A percentile compares a stretch with the other conserved stretches of the same genome.
Conservation (phyloP, 1,140 invertebrate genomes). For the Drosophila triauraria region DNA sequence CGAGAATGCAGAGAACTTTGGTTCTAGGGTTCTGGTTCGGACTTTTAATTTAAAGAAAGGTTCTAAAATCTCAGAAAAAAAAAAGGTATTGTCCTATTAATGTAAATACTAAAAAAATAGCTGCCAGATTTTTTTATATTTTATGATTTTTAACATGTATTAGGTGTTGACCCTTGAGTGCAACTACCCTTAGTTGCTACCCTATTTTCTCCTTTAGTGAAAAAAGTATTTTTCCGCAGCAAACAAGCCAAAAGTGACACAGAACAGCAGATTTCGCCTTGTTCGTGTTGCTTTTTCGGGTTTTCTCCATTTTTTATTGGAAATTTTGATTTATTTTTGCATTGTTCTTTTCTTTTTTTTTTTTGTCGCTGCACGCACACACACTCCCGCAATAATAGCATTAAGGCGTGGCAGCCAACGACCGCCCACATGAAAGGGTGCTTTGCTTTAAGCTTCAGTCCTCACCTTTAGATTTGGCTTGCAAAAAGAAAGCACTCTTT, state of each 20-base stretch:
- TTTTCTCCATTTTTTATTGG: neutral
- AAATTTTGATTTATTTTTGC: conserved; percentile 6
- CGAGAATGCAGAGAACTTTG: no score
- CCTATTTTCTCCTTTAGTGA: conserved; percentile 14
- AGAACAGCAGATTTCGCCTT: conserved; percentile 61
- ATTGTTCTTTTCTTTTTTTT: conserved; percentile 7
- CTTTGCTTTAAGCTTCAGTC: conserved; percentile 25
- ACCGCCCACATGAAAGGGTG: conserved; percentile 49
- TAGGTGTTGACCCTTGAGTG: neutral
- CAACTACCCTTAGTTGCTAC: conserved; percentile 6
- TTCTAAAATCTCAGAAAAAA: no score
- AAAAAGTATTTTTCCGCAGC: conserved; percentile 71
- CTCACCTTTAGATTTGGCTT: conserved; percentile 46
- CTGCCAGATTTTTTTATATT: neutral
- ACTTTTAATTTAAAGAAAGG: no score
- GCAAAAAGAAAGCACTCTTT: conserved; percentile 1
- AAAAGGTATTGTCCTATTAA: no score
- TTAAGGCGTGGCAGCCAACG: conserved; percentile 42
- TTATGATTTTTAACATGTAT: no score
- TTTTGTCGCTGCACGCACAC: conserved; percentile 22
- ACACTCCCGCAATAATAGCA: conserved; percentile 31
- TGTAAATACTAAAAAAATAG: no score
- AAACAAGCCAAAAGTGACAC: conserved; percentile 79
- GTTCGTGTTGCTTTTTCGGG: conserved; percentile 30
- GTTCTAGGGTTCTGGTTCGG: no score